Evolutionary conservation across 1,140 invertebrate species (phyloP).

Genomic region (Lepidurus arcticus): DNA sequence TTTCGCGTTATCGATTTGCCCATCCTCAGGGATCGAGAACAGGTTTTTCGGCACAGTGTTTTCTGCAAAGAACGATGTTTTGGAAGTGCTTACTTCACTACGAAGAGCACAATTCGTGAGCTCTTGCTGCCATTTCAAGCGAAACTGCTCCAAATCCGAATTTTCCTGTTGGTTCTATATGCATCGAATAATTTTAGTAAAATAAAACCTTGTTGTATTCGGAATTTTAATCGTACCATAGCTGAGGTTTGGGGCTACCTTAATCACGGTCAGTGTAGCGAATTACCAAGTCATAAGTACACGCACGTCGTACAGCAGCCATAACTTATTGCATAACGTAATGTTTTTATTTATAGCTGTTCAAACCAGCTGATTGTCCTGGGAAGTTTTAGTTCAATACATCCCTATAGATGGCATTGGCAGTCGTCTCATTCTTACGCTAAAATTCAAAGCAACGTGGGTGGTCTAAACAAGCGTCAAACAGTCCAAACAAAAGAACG

Average conservation of each 20-base stretch:
- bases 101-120: background rate
- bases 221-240: background rate
- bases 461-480: conserved; percentile 16
- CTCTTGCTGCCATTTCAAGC: background rate
- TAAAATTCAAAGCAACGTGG: conserved; percentile 19
- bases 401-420: no score
- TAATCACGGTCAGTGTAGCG: conserved; percentile 7
- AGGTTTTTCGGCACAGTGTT: background rate
- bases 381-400: no score
- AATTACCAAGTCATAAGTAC: background rate
- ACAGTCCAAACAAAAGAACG: background rate
- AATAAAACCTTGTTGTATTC: background rate
- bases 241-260: background rate
- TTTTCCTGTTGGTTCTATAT: background rate
- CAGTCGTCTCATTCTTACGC: background rate
- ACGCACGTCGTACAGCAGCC: background rate
- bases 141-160: background rate
- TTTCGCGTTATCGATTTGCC: background rate
- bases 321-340: background rate
- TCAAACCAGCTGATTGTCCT: no score
- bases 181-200: background rate
- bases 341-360: background rate
- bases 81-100: background rate
- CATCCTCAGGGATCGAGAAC: background rate
- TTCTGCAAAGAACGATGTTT: background rate